Evolutionary conservation across 2,888 invertebrate species (phyloP).

Genomic region (Agrypnus murinus): DNA sequence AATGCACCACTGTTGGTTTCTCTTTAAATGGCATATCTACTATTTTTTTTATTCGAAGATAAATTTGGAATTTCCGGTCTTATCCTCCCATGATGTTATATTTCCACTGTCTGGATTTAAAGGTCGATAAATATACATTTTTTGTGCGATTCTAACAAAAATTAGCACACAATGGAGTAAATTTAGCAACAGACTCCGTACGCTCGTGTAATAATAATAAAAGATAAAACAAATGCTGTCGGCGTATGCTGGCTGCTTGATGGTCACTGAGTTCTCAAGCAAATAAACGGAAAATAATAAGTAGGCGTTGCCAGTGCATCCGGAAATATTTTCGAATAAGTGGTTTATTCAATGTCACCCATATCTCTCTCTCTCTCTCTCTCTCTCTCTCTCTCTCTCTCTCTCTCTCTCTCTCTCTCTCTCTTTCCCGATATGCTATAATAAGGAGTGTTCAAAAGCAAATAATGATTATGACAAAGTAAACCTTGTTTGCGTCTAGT

Average conservation of each 20-base stretch:
- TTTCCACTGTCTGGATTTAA: not conserved
- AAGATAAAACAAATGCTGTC: not conserved
- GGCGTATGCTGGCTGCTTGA: slow-evolving; percentile 6
- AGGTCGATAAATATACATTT: slow-evolving; percentile 7
- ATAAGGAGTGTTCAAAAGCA: slow-evolving; percentile 22
- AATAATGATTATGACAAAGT: slow-evolving; percentile 12
- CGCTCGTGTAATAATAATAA: too few species aligned
- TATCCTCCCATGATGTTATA: not conserved
- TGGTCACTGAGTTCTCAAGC: slow-evolving; percentile 15
- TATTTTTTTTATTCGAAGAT: not conserved
- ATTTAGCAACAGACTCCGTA: slow-evolving; percentile 1
- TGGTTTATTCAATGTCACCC: slow-evolving; percentile 31
- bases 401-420: too few species aligned
- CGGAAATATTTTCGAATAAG: slow-evolving; percentile 34
- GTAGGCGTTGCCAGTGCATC: slow-evolving; percentile 37
- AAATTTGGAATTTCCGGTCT: slow-evolving; percentile 13
- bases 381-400: slow-evolving; percentile 4
- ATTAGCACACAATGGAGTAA: slow-evolving; percentile 32
- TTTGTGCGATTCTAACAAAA: not conserved
- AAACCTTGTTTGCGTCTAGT: slow-evolving; percentile 20
- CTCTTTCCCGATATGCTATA: too few species aligned
- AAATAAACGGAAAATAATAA: slow-evolving; percentile 11
- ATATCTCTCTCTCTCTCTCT: slow-evolving; percentile 19
- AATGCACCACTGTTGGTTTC: too few species aligned
- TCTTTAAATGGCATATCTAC: too few species aligned